Base-by-base conservation (phyloP, 2,113 vertebrate genomes). In the Gallinago paraguaiae region DNA sequence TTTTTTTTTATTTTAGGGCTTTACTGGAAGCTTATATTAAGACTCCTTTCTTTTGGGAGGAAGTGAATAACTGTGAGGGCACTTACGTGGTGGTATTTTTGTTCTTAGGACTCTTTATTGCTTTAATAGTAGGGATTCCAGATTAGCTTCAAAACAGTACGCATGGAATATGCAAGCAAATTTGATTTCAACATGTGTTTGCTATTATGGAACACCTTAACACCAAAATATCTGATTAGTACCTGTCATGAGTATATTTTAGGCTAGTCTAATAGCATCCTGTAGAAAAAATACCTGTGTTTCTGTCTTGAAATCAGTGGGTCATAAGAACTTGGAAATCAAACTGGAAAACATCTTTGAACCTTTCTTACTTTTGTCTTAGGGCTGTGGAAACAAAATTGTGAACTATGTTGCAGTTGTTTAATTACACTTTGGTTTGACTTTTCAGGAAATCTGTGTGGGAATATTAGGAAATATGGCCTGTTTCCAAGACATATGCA, bases 391-490 rank as follows among this genome's bases (percentile, higher is more conserved):
- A 76, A 82, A 20, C 63, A 22, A 69, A 84, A 27, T 23, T 3
- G 5, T 75, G 43, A 72, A 9, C 33, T 59, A 4, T 10, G 7
- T 20, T 70, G 41, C n/a, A 33, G 41, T 78, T 85, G 6, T 31
- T 25, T 96, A 70, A 89, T 71, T 35, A 13, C 22, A 37, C 31
- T 71, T 7, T 96, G 68, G 92, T 95, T 96, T 96, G 78, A 37
- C 71, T 97, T 96, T 89, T 51, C 97, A 99, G 99, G 99, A 99
- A 98, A 99, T 99, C 70, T 99, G 99, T 93, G 98, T 99, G 77
- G 99, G 99, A 94, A 99, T 99, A 96, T 98, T 99, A 53, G 99
- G 99, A 37, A 99, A 99, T 84, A 99, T 99, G 97, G 98, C 99
- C 80, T 99, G 99, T 98, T 99, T 99, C 96, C 98, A 98, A 90